Base-by-base conservation (phyloP, 92 coral and sea anemone genomes). In the Pocillopora meandrina region DNA sequence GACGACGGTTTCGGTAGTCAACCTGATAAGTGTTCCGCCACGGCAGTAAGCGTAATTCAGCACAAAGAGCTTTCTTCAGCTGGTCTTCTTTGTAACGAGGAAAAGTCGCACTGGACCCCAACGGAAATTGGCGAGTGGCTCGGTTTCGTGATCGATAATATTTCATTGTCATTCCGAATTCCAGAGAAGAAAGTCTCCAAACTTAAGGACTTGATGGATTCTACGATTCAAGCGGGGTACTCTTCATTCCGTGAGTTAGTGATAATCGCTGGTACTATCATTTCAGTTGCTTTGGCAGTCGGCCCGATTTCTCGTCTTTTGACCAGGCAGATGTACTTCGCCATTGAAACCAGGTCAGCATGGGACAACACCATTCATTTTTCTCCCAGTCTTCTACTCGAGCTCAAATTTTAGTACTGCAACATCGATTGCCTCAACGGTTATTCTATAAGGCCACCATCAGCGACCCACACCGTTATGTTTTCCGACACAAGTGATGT, bases 241-340 rank as follows among this genome's bases (percentile, higher is more conserved):
- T 71, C 74, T 60, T 75, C 79, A 20, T 87, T 58, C 59, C 61
- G 87, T 16, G 36, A 61, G 33, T 47, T 87, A 21, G 90, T 84
- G 2, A 75, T 14, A 21, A 83, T 82, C 21, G 84, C 89, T 23
- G 90, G 92, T 11, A 47, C 82, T 12, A 76, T 87, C 23, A 83
- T 83, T 18, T 82, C 93, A 55, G 67, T 58, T 9, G 61, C 88
- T 1, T 63, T 87, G 13, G 89, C 89, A 17, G 87, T 90, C 49
- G 90, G 82, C 14, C 90, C 87, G 35, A 47, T 88, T 42, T 76
- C n/a, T 49, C 88, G 91, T 23, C 84, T 91, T 62, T 81, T 85
- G 11, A 89, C 94, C 61, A 75, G 90, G n/a, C 89, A 88, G 61
- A 88, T 88, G 89, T 91, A 91, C 83, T 77, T 86, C 58, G 71